Evolutionary conservation across 2,888 invertebrate genomes (phyloP).

Genomic region (Stegana nigrithorax): DNA sequence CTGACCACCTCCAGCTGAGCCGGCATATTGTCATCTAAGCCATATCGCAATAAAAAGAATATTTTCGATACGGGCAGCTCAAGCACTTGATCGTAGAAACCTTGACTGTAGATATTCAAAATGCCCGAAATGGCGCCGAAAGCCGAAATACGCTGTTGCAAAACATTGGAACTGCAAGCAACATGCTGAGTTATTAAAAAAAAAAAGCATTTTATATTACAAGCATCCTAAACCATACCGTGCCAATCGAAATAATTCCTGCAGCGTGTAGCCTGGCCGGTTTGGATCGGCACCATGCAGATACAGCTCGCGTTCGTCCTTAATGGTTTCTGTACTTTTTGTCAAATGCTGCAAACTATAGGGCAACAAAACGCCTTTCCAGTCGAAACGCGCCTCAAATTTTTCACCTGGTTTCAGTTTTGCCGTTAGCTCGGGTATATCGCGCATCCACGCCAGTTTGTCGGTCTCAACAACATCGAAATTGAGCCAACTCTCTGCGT

Average conservation of each 20-base stretch:
- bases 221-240: conserved; percentile 66
- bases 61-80: conserved; percentile 81
- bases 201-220: no score
- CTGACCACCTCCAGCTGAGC: conserved; percentile 81
- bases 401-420: conserved; percentile 72
- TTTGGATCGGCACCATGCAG: conserved; percentile 95
- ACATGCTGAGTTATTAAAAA: neutral
- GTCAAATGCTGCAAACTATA: conserved; percentile 70
- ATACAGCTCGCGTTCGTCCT: conserved; percentile 77
- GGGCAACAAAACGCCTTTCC: conserved; percentile 82
- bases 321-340: conserved; percentile 33
- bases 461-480: conserved; percentile 88
- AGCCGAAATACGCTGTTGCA: conserved; percentile 86
- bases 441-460: conserved; percentile 90
- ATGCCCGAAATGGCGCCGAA: conserved; percentile 85
- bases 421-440: conserved; percentile 73
- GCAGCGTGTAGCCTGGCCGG: conserved; percentile 89
- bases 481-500: conserved; percentile 81
- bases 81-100: conserved; percentile 81
- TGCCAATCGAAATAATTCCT: conserved; percentile 86
- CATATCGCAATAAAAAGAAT: conserved; percentile 84
- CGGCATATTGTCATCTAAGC: conserved; percentile 85
- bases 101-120: conserved; percentile 77
- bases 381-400: conserved; percentile 87
- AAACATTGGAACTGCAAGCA: conserved; percentile 75